Evolutionary conservation across 2,888 invertebrate genomes (phyloP).

Genomic region (Tetropium fuscum): DNA sequence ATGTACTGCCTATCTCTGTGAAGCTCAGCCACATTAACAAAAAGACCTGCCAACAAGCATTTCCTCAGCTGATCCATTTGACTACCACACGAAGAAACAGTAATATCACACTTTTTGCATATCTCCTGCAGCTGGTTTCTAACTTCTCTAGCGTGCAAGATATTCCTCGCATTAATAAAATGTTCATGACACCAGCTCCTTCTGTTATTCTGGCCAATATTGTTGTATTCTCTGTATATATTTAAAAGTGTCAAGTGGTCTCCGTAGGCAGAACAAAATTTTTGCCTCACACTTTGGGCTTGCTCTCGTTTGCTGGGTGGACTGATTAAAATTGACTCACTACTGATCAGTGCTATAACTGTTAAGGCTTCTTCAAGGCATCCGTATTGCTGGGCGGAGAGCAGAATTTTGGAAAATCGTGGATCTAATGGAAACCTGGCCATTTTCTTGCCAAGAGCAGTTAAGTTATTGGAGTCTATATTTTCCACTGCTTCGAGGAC

Average conservation of each 20-base stretch:
- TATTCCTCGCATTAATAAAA: conserved; percentile 85
- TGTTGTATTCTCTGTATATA: conserved; percentile 84
- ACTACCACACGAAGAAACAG: conserved; percentile 74
- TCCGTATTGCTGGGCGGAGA: conserved; percentile 80
- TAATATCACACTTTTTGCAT: conserved; percentile 70
- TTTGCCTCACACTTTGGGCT: conserved; percentile 77
- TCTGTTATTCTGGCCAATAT: conserved; percentile 71
- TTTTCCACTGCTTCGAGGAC: conserved; percentile 79
- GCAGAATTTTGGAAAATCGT: conserved; percentile 60
- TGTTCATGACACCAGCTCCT: conserved; percentile 89
- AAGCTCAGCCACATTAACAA: conserved; percentile 88
- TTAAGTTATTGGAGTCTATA: conserved; percentile 74
- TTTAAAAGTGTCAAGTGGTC: conserved; percentile 94
- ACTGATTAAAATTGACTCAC: conserved; percentile 86
- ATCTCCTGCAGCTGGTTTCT: conserved; percentile 83
- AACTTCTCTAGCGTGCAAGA: conserved; percentile 84
- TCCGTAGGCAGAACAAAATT: conserved; percentile 88
- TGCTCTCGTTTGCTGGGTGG: conserved; percentile 82
- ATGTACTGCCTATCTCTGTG: conserved; percentile 78
- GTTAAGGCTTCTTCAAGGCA: conserved; percentile 87
- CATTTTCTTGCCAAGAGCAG: conserved; percentile 86
- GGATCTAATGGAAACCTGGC: conserved; percentile 94
- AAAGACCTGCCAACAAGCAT: conserved; percentile 85
- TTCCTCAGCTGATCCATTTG: conserved; percentile 77
- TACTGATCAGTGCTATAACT: conserved; percentile 88